phyloP scores from a whole-genome alignment of 1,140 invertebrate species.

The Cydia splendana region DNA sequence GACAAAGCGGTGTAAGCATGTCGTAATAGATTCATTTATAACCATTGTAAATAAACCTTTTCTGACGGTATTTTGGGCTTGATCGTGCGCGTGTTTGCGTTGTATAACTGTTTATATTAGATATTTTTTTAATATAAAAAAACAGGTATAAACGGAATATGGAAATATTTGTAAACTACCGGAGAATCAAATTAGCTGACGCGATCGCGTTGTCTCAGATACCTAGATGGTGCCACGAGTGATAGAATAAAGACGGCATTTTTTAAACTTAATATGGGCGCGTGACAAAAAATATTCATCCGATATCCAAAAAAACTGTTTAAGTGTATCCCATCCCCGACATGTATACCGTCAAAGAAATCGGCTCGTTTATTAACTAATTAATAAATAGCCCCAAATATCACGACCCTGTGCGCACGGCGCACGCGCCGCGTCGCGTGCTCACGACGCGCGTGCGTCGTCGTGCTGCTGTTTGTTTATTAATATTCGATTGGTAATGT shows the following conservation, averaged over 20 bases:
- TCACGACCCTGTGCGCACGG: constrained; percentile 24
- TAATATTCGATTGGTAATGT: constrained; percentile 22
- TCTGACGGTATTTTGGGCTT: not conserved
- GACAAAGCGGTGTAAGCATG: constrained; percentile 9
- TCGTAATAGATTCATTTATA: constrained; percentile 3
- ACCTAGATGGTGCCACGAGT: too few species aligned
- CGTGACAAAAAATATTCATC: not conserved
- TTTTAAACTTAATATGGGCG: not conserved
- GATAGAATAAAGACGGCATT: too few species aligned
- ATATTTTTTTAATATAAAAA: too few species aligned
- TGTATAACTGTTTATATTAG: not conserved
- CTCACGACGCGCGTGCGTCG: constrained; percentile 20
- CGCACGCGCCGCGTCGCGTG: constrained; percentile 27
- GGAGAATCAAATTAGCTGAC: not conserved
- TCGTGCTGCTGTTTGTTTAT: constrained; percentile 21
- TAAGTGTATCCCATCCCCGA: not conserved
- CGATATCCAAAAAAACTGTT: not conserved
- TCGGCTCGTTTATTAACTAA: constrained; percentile 16
- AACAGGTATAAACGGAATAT: too few species aligned
- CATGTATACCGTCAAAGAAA: not conserved
- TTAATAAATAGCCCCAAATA: constrained; percentile 17
- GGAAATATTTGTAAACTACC: too few species aligned
- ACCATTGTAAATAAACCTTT: not conserved
- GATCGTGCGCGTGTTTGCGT: not conserved
- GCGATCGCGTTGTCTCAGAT: too few species aligned